A percentile compares a stretch with the other conserved stretches of the same genome.
These are phyloP conservation scores for Clepsis dumicolana DNA, from an alignment of 2,888 invertebrate genomes.

Conservation along the genomic window DNA sequence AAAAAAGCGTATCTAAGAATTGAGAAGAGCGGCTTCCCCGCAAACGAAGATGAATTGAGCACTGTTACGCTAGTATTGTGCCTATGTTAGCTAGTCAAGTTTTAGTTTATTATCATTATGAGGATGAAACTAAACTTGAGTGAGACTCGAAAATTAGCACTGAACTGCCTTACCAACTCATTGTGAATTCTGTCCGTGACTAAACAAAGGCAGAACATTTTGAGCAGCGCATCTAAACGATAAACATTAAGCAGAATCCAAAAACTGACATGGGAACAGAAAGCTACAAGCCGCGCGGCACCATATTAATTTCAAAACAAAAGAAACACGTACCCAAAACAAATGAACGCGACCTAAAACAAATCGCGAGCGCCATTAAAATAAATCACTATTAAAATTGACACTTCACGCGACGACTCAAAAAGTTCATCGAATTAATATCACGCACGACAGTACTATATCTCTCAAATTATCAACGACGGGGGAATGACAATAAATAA, in stretches of 20 bases:
- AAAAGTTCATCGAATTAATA: conserved; percentile 75
- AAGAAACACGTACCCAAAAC: conserved; percentile 48
- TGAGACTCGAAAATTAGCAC: not conserved
- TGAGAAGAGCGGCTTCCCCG: no score
- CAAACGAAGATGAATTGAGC: no score
- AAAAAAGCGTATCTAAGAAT: conserved; percentile 24
- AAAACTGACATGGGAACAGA: conserved; percentile 20
- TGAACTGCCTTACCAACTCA: not conserved
- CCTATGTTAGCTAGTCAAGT: no score
- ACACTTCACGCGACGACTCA: conserved; percentile 77
- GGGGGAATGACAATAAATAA: conserved; percentile 60
- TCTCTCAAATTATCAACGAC: conserved; percentile 78
- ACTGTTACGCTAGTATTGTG: no score
- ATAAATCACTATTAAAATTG: conserved; percentile 81
- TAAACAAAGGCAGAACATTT: not conserved
- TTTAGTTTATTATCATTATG: no score
- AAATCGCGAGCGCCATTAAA: conserved; percentile 54
- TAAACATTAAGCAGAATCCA: conserved; percentile 6
- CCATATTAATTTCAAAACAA: conserved; percentile 44
- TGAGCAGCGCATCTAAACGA: conserved; percentile 3
- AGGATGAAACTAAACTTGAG: no score
- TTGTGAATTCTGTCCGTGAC: not conserved
- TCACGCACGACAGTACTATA: conserved; percentile 71
- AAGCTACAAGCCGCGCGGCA: conserved; percentile 6
- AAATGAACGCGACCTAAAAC: conserved; percentile 56